phyloP scores from a whole-genome alignment of 2,113 vertebrate genomes.

The Myrmecophaga tridactyla region DNA sequence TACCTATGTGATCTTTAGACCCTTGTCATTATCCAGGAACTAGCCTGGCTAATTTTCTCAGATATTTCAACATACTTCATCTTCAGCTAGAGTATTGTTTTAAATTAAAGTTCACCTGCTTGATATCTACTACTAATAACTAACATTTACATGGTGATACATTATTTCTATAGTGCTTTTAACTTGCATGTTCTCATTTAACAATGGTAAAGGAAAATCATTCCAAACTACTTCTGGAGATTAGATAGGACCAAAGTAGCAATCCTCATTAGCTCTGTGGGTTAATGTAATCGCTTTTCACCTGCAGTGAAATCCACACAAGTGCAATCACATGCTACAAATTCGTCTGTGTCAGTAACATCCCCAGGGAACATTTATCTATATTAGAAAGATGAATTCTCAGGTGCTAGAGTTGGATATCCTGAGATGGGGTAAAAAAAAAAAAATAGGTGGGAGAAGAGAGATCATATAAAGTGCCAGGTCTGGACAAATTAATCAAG shows the following conservation, averaged over 20 bases:
- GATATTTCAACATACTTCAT: neutral
- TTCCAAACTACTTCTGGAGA: neutral
- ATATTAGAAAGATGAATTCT: slow-evolving; percentile 61
- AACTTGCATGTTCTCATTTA: neutral
- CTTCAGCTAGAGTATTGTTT: neutral
- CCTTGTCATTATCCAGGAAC: neutral
- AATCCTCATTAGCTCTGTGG: neutral
- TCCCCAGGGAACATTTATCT: slow-evolving; percentile 30
- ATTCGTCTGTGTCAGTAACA: neutral
- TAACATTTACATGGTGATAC: neutral
- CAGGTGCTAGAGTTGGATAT: slow-evolving; percentile 15
- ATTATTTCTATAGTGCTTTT: neutral
- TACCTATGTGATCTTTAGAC: neutral
- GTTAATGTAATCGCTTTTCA: slow-evolving; percentile 55
- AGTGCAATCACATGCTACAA: neutral
- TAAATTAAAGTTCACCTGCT: neutral
- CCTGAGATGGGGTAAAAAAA: neutral
- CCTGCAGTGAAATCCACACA: neutral
- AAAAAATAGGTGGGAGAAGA: neutral
- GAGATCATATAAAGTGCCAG: neutral
- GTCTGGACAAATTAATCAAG: neutral
- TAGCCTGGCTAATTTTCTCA: neutral
- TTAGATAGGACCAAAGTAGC: neutral
- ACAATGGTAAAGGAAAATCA: neutral
- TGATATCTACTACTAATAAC: neutral